phyloP scores from a whole-genome alignment of 2,113 vertebrate species.

The Siniperca chuatsi region DNA sequence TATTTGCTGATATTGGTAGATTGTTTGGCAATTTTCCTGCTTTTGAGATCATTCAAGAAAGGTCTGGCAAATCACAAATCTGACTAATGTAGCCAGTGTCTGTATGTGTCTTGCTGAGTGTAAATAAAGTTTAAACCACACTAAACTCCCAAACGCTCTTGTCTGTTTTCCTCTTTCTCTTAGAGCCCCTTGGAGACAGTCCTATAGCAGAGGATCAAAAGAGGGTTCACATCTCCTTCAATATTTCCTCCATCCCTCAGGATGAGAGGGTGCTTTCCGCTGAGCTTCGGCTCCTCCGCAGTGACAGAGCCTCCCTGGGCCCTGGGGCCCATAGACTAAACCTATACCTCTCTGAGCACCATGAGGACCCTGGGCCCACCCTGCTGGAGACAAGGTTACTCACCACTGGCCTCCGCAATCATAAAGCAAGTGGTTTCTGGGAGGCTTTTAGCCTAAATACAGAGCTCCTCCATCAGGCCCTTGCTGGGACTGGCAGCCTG shows the following conservation, averaged over 20 bases:
- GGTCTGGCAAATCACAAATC: not conserved
- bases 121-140: slow-evolving; percentile 11
- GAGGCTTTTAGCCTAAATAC: slow-evolving; percentile 83
- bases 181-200: slow-evolving; percentile 47
- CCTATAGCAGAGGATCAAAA: slow-evolving; percentile 46
- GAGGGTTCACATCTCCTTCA: slow-evolving; percentile 82
- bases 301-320: slow-evolving; percentile 36
- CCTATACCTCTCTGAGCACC: slow-evolving; percentile 78
- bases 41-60: not conserved
- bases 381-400: slow-evolving; percentile 83
- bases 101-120: not conserved
- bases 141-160: slow-evolving; percentile 10
- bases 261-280: slow-evolving; percentile 86
- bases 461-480: slow-evolving; percentile 74
- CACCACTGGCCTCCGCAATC: slow-evolving; percentile 18
- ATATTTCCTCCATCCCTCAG: slow-evolving; percentile 86
- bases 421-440: slow-evolving; percentile 73
- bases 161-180: slow-evolving; percentile 14
- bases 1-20: not conserved
- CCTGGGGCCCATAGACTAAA: slow-evolving; percentile 74
- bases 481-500: slow-evolving; percentile 63
- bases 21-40: not conserved
- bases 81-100: not conserved
- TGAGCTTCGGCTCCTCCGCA: slow-evolving; percentile 83
- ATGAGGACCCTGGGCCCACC: slow-evolving; percentile 52